Conservation (phyloP, 2,113 vertebrate species). For the Elachura formosa region DNA sequence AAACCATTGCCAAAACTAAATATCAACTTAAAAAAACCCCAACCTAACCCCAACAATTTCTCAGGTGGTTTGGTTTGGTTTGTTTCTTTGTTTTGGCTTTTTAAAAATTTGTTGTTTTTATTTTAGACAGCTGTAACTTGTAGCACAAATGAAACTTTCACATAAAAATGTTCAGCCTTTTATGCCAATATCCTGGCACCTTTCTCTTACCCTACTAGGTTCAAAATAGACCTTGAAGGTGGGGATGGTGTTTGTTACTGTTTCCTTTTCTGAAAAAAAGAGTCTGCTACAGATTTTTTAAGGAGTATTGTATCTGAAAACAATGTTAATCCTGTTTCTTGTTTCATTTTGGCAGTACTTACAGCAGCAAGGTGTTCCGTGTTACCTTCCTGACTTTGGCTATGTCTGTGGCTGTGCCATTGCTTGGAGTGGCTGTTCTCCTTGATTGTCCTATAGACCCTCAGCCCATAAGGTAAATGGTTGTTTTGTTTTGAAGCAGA, state of each 20-base stretch:
- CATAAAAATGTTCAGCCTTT: not conserved
- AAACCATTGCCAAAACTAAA: not conserved
- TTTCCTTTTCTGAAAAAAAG: not conserved
- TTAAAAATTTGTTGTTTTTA: no score
- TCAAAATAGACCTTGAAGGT: not conserved
- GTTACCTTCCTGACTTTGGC: slow-evolving; percentile 84
- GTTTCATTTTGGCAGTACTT: slow-evolving; percentile 74
- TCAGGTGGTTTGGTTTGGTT: not conserved
- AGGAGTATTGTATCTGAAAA: not conserved
- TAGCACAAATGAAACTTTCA: not conserved
- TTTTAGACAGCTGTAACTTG: not conserved
- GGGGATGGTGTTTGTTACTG: not conserved
- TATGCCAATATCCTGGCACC: not conserved
- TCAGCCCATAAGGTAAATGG: slow-evolving; percentile 82
- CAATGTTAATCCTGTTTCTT: not conserved
- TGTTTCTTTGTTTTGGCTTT: not conserved
- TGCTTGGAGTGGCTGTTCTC: slow-evolving; percentile 81
- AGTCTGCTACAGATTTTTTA: not conserved
- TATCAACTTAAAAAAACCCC: not conserved
- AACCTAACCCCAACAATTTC: not conserved
- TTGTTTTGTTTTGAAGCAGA: not conserved
- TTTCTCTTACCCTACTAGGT: not conserved
- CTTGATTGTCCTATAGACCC: slow-evolving; percentile 91
- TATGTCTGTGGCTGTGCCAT: slow-evolving; percentile 74
- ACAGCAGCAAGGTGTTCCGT: slow-evolving; percentile 90